Evolutionary conservation across 2,888 invertebrate genomes (phyloP), one percentile per base, ranked within the genome.

Genomic region (Tubulanus polymorphus): DNA sequence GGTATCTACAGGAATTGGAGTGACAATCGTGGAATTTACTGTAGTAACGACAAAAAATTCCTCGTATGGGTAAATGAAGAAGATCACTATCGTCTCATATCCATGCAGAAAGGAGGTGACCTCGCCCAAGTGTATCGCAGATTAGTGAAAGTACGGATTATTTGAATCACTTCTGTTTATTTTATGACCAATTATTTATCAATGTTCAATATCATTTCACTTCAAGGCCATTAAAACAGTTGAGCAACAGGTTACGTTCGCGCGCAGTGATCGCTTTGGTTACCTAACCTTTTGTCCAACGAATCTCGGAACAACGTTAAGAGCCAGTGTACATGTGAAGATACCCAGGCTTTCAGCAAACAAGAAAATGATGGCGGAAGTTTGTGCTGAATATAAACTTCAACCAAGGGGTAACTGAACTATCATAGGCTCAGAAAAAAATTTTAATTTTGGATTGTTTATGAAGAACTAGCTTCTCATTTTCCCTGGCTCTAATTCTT

Each of bases 51-150:
- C 54, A 87, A 87, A 69, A 89, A 88, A 65, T 80, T 92, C 67
- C 89, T 92, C 0, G 85, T 90, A 30, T 95, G 94, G 93, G 84
- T 93, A n/a, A 95, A 93, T 75, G 89, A 93, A 10, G 88, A 92
- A 70, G 94, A 95, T 71, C 95, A 95, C 75, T 74, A 94, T 63
- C 84, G 93, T 37, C 84, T 94, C 27, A 83, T 93, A 32, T 86
- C 88, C 37, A 86, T 88, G 68, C 87, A 88, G 37, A 83, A 84
- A 26, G 82, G 74, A 20, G 73, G 73, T 18, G 65, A 76, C 60
- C 60, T 76, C 27, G 66, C 61, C 10, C 61, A 63, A 25, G 71
- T 76, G 18, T 69, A 61, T 53, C 48, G 41, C 6, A 54, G 68
- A 18, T 51, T 71, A 8, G 35, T 63, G 8, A 56, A 74, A 66